phyloP scores from a whole-genome alignment of 2,888 invertebrate species.

The Cephonodes hylas region DNA sequence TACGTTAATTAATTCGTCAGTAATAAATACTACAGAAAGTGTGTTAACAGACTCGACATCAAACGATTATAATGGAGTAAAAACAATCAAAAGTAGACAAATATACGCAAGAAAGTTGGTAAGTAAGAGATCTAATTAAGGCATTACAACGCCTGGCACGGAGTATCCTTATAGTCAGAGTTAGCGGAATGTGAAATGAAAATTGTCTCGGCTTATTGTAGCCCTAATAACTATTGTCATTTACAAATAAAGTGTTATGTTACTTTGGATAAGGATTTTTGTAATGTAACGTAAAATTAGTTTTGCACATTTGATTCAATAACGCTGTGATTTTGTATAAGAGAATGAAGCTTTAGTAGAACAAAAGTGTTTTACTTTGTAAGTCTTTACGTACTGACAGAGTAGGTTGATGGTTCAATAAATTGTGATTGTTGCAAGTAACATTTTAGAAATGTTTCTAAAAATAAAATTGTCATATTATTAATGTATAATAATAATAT shows the following conservation, averaged over 20 bases:
- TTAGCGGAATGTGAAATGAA: constrained; percentile 3
- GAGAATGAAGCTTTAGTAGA: no score
- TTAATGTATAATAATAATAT: no score
- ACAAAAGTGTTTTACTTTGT: no score
- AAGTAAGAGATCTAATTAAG: constrained; percentile 36
- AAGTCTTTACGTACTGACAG: no score
- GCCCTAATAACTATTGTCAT: background rate
- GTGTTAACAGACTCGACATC: background rate
- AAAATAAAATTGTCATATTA: no score
- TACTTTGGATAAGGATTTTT: background rate
- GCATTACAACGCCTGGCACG: background rate
- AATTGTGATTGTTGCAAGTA: no score
- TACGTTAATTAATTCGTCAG: background rate
- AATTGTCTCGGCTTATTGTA: background rate
- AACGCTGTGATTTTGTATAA: no score
- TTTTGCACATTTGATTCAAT: no score
- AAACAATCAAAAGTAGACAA: constrained; percentile 38
- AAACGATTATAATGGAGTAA: constrained; percentile 16
- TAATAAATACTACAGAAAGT: background rate
- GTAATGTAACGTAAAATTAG: no score
- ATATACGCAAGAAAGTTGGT: constrained; percentile 34
- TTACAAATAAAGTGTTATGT: background rate
- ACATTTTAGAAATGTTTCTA: no score
- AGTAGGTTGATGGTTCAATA: no score
- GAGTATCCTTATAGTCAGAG: background rate